A percentile compares a stretch with the other conserved stretches of the same genome.
Evolutionary conservation across 2,113 vertebrate species (phyloP).

Genomic region (Tretioscincus oriximinensis): DNA sequence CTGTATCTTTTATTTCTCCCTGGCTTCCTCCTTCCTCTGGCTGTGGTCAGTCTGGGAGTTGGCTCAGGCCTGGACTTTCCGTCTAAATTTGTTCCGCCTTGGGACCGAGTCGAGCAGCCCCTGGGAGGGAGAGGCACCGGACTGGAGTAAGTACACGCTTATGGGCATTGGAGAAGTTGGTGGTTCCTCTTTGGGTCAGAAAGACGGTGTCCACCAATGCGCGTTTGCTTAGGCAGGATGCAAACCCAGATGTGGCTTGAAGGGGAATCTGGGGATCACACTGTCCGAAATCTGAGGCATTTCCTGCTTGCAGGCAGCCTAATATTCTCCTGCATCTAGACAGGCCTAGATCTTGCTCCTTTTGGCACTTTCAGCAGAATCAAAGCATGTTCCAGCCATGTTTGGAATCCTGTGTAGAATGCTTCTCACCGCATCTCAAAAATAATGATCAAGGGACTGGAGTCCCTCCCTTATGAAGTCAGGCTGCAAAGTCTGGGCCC

Average conservation of each 20-base stretch:
- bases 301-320: constrained; percentile 23
- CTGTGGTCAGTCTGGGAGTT: constrained; percentile 68
- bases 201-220: constrained; percentile 23
- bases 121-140: constrained; percentile 52
- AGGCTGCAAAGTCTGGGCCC: too few relatives aligned
- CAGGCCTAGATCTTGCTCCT: constrained; percentile 13
- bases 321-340: constrained; percentile 25
- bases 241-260: neutral
- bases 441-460: too few relatives aligned
- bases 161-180: constrained; percentile 28
- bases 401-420: too few relatives aligned
- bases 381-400: neutral
- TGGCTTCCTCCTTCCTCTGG: constrained; percentile 43
- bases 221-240: constrained; percentile 5
- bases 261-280: neutral
- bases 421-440: too few relatives aligned
- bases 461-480: too few relatives aligned
- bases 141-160: constrained; percentile 68
- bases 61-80: constrained; percentile 58
- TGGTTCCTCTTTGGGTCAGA: constrained; percentile 40
- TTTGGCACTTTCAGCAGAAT: constrained; percentile 13
- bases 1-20: constrained; percentile 5
- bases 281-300: too few relatives aligned
- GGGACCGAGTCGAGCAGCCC: constrained; percentile 27
- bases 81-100: constrained; percentile 53